Conservation (phyloP, 2,797 vertebrate genomes). For the Esox lucius region DNA sequence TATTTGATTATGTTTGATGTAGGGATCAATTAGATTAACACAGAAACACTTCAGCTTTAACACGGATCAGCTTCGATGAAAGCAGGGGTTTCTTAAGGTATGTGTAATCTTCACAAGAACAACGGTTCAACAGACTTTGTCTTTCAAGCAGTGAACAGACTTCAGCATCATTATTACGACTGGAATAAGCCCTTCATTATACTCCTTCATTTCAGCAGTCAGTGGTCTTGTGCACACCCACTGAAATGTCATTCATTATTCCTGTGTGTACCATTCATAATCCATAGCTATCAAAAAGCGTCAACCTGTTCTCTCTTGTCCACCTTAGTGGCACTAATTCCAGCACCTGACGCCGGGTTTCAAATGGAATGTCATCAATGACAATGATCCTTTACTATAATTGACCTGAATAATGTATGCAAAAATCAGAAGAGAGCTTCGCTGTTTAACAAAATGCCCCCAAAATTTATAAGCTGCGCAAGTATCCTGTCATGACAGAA, state of each 20-base stretch:
- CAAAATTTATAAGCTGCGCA: background rate
- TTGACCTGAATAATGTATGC: background rate
- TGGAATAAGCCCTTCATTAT: background rate
- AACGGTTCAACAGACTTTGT: background rate
- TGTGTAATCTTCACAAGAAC: constrained; percentile 1
- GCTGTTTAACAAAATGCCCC: background rate
- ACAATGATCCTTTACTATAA: background rate
- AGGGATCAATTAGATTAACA: constrained; percentile 6
- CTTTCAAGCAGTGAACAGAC: background rate
- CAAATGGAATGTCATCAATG: background rate
- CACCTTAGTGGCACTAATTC: background rate
- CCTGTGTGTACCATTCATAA: background rate
- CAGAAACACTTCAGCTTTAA: background rate
- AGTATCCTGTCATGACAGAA: background rate
- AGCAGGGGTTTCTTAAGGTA: background rate
- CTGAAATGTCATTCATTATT: background rate
- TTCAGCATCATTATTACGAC: background rate
- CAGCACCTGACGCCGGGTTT: background rate
- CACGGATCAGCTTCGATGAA: background rate
- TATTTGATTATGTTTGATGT: constrained; percentile 2
- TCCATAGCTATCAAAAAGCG: background rate
- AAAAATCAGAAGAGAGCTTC: background rate
- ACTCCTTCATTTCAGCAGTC: background rate
- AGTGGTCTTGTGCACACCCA: background rate
- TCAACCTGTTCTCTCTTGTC: background rate